These are phyloP conservation scores for Cacoxenus indagator DNA, from an alignment of 2,888 invertebrate genomes.

Conservation along the genomic window DNA sequence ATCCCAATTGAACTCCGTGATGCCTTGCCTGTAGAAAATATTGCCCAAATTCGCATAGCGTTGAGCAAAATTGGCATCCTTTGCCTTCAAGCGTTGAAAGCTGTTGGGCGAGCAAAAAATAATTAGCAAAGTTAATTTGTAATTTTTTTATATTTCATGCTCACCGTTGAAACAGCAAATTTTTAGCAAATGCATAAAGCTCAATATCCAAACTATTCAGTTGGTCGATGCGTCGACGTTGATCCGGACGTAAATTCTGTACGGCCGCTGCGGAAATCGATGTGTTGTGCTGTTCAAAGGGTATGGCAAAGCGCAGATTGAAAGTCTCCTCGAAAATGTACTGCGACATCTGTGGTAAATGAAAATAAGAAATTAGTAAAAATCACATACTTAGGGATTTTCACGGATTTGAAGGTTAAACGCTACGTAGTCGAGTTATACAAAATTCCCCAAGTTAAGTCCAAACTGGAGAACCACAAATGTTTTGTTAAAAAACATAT, in stretches of 20 bases:
- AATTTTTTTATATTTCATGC: conserved; percentile 26
- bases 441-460: too few species aligned
- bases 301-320: conserved; percentile 88
- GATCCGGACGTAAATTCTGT: conserved; percentile 81
- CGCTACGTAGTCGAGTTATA: too few species aligned
- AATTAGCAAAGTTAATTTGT: too few species aligned
- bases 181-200: conserved; percentile 93
- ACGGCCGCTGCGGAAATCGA: conserved; percentile 89
- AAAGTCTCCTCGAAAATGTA: conserved; percentile 96
- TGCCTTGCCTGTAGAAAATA: conserved; percentile 80
- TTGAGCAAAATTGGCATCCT: conserved; percentile 85
- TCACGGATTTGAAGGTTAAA: too few species aligned
- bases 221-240: conserved; percentile 81
- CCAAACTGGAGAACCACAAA: too few species aligned
- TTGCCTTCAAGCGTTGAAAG: conserved; percentile 84
- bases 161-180: conserved; percentile 84
- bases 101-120: conserved; percentile 69
- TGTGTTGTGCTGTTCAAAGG: conserved; percentile 93
- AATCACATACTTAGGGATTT: too few species aligned
- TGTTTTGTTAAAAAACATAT: too few species aligned
- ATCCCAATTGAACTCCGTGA: conserved; percentile 92
- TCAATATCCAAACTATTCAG: conserved; percentile 92
- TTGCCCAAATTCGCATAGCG: conserved; percentile 89
- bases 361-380: neutral
- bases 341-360: conserved; percentile 80